Base-by-base conservation (phyloP, 2,888 invertebrate genomes). In the Odontothrips loti region DNA sequence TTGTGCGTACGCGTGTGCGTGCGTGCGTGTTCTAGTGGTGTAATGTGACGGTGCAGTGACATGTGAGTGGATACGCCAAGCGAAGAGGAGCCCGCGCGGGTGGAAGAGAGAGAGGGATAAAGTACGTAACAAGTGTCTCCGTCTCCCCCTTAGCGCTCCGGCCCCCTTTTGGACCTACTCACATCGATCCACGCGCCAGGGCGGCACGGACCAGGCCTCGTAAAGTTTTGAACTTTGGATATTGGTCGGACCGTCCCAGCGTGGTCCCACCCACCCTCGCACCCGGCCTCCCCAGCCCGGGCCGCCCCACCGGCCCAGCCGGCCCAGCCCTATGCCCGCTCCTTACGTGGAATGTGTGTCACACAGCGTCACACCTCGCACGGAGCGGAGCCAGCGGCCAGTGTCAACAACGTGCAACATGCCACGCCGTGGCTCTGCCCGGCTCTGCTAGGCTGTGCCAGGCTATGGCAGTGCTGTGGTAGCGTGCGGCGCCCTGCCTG, bases 101-200 rank as follows among this genome's bases (percentile, higher is more conserved):
- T 8, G 58, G 15, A 6, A 58, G 58, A 8, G 58, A 0, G 20
- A 58, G 17, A 20, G 20, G 6, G 34, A 43, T 2, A 58, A 27
- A 75, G 68, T 75, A 75, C 68, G 68, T 75, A 75, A 75, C 68
- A 75, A 75, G 68, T 75, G 68, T 75, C 68, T 68, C 68, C 11
- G 23, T 12, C 58, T 15, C 15, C 58, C 58, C 58, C 58, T n/a
- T 8, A 17, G 58, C 15, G 58, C 58, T 15, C 17, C 58, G 15
- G 58, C 15, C 58, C 17, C 58, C 58, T 17, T 20, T 51, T 20
- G 51, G 15, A 51, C 51, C 51, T 43, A 43, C 51, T 20, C 51
- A 51, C 58, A 6, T n/a, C 58, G 20, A 58, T n/a, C 58, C 58
- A 6, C 58, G 58, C 20, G 20, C 58, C 58, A 15, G 58, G 20